A percentile compares a stretch with the other conserved stretches of the same genome.
Evolutionary conservation across 2,888 invertebrate genomes (phyloP).

Genomic region (Lochmaea crataegi): DNA sequence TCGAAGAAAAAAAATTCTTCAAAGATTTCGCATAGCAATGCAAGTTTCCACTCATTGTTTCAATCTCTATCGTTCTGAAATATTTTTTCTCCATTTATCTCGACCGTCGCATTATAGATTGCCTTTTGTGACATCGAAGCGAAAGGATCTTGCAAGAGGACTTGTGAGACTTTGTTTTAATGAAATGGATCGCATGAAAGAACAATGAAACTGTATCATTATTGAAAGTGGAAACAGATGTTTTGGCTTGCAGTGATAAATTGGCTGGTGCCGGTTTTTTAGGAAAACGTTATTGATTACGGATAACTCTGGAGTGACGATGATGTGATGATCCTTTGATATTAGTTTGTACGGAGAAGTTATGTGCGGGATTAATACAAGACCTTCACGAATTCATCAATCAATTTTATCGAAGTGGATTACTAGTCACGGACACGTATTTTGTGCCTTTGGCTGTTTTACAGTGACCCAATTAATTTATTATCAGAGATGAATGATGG

Average conservation of each 20-base stretch:
- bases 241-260: slow-evolving; percentile 39
- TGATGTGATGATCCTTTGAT: slow-evolving; percentile 30
- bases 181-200: slow-evolving; percentile 32
- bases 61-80: slow-evolving; percentile 6
- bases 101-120: slow-evolving; percentile 21
- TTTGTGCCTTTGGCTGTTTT: not conserved
- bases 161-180: slow-evolving; percentile 30
- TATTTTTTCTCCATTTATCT: slow-evolving; percentile 20
- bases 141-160: slow-evolving; percentile 12
- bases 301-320: slow-evolving; percentile 26
- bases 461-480: not conserved
- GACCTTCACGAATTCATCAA: slow-evolving; percentile 12
- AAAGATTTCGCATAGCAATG: not conserved
- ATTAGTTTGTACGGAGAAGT: slow-evolving; percentile 22
- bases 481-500: not conserved
- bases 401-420: slow-evolving; percentile 13
- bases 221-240: slow-evolving; percentile 36
- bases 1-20: not conserved
- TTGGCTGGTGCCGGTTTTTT: slow-evolving; percentile 34
- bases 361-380: slow-evolving; percentile 8
- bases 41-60: not conserved
- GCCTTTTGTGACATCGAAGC: slow-evolving; percentile 22
- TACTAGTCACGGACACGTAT: slow-evolving; percentile 4
- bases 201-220: slow-evolving; percentile 36
- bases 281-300: slow-evolving; percentile 31